Conservation (phyloP, 2,888 invertebrate genomes). For the Disparrhopalites patrizii region DNA sequence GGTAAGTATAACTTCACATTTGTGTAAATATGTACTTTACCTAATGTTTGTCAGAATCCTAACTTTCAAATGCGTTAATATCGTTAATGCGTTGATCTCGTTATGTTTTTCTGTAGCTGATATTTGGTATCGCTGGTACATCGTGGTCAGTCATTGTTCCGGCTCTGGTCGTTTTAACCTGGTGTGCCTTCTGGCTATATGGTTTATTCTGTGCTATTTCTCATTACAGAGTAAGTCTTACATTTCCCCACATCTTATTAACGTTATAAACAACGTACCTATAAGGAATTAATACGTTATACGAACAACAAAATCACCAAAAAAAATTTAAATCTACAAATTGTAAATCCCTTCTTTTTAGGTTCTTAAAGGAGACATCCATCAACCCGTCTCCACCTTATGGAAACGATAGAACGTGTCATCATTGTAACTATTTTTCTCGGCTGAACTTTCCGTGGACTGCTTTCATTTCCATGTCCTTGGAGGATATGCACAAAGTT, state of each 20-base stretch:
- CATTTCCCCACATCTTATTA: not conserved
- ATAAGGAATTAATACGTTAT: not conserved
- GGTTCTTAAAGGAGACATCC: slow-evolving; percentile 17
- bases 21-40: too few relatives aligned
- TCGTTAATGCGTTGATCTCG: too few relatives aligned
- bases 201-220: slow-evolving; percentile 46
- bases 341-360: not conserved
- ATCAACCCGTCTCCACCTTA: not conserved
- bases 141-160: slow-evolving; percentile 37
- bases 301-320: not conserved
- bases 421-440: not conserved
- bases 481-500: too few relatives aligned
- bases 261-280: not conserved
- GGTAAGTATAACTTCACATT: slow-evolving; percentile 20
- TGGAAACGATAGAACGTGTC: slow-evolving; percentile 13
- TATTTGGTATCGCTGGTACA: slow-evolving; percentile 40
- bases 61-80: too few relatives aligned
- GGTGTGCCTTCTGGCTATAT: slow-evolving; percentile 45
- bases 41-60: too few relatives aligned
- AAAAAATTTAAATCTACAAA: too few relatives aligned
- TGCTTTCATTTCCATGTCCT: too few relatives aligned
- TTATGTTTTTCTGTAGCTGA: slow-evolving; percentile 29
- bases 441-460: too few relatives aligned
- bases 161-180: slow-evolving; percentile 40
- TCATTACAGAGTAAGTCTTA: slow-evolving; percentile 39